Base-by-base conservation (phyloP, 2,113 vertebrate genomes). In the Telmatochromis sp. region DNA sequence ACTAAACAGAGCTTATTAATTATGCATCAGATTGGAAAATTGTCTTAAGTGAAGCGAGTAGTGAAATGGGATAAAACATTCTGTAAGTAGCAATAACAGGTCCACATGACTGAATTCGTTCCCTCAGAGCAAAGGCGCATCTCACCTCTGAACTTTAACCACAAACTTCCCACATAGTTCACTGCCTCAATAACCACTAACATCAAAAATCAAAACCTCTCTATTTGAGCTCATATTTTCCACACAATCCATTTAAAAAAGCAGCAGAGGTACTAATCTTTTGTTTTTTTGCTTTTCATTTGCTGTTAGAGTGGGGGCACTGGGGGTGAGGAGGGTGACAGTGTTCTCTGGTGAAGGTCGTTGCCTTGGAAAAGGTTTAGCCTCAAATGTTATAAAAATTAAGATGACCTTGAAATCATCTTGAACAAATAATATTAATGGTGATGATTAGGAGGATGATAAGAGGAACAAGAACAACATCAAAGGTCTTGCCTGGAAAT, bases 251-350 rank as follows among this genome's bases (percentile, higher is more conserved):
- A 23, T 23, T 63, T 55, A 60, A 89, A 58, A 35, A 84, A 15
- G 78, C 71, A 81, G 73, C 6, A 15, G 73, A 51, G 4, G 71
- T 68, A 47, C 54, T 80, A 86, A 83, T 89, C 86, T 86, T 87
- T 92, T 90, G 86, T 84, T 86, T 91, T 90, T 89, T 89, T 87
- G 84, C 85, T 53, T 37, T 55, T 68, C 82, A 94, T 53, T 92
- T 88, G 79, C 51, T 88, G 81, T 55, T n/a, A 28, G 84, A 55
- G 50, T 65, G 53, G 40, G 28, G 7, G 68, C 42, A 21, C 15
- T 40, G 68, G 51, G 11, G 63, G 17, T n/a, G 31, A n/a, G 42
- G 45, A 26, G 58, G 8, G 21, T 7, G 7, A 17, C 21, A 1
- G 9, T 31, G 42, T 50, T 50, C 42, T 28, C 71, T 50, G 42